These are phyloP conservation scores for Aphidoletes aphidimyza DNA, from an alignment of 2,888 invertebrate genomes.

Conservation along the genomic window DNA sequence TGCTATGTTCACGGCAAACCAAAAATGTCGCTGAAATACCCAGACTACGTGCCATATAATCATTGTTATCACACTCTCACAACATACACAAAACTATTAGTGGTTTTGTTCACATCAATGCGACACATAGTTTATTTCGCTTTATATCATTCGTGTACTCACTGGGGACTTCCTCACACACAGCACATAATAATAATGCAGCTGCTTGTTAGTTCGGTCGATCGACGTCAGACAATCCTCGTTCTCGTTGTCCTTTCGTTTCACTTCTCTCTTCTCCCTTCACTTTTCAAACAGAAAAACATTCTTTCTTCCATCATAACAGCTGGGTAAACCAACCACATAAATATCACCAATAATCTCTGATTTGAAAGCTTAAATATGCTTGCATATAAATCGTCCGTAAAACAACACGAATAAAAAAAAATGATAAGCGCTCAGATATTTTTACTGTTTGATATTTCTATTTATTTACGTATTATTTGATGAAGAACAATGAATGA, in stretches of 20 bases:
- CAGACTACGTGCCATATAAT: slow-evolving; percentile 32
- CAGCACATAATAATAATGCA: slow-evolving; percentile 13
- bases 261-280: too few species aligned
- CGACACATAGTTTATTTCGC: not conserved
- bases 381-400: not conserved
- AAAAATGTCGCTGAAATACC: too few species aligned
- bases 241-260: too few species aligned
- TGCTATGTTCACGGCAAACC: not conserved
- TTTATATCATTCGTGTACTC: not conserved
- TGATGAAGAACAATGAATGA: not conserved
- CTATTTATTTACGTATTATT: not conserved
- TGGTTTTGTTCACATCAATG: slow-evolving; percentile 49
- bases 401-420: not conserved
- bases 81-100: slow-evolving; percentile 23
- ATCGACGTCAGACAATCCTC: not conserved
- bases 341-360: not conserved
- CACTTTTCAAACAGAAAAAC: too few species aligned
- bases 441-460: not conserved
- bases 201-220: slow-evolving; percentile 25
- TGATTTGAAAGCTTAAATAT: slow-evolving; percentile 11
- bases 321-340: too few species aligned
- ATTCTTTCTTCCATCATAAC: too few species aligned
- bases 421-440: not conserved
- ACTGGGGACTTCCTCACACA: not conserved
- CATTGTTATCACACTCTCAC: not conserved